Evolutionary conservation across 1,140 invertebrate species (phyloP), one percentile per base, ranked within the genome.

Genomic region (Bemisia tabaci): DNA sequence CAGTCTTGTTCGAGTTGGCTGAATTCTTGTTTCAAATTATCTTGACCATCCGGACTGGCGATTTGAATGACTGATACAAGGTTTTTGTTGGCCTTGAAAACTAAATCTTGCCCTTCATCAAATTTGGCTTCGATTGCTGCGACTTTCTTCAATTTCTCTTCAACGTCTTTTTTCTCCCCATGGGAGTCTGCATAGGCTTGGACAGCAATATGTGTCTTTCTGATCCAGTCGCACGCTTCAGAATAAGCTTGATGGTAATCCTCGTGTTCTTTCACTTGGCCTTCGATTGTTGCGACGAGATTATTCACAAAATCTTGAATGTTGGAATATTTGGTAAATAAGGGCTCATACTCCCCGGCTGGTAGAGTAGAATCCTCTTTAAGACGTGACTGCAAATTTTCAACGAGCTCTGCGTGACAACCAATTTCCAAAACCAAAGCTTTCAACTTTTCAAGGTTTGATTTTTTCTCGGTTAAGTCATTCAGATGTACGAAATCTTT

Each of bases 401-500:
- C 87, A 0, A 74, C 73, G 2, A 86, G 80, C 68, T 92, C 89
- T 59, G 79, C 82, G 64, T 94, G 90, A 5, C 84, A 83, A 60
- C 83, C 81, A 64, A 93, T 87, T 72, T 94, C 91, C 63, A 87
- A 82, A 67, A 87, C 84, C 48, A 92, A 82, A 0, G 84, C 84
- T 70, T 84, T 86, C 73, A 89, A 90, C 75, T 93, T 94, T 73
- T 94, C 91, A 1, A 93, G 72, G 22, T 89, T 84, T 1, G 91
- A 88, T 68, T 91, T 88, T 78, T 95, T 96, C 73, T 96, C 94
- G 67, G 89, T 89, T 12, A 95, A 78, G 76, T 96, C 93, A 72
- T 91, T 90, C 59, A 84, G 83, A 48, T 72, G 69, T n/a, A 77
- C 70, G 63, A 76, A 75, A 68, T 88, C 85, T 62, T 85, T 84